These are phyloP conservation scores for Xestia c-nigrum DNA, from an alignment of 2,888 invertebrate species.

Conservation along the genomic window DNA sequence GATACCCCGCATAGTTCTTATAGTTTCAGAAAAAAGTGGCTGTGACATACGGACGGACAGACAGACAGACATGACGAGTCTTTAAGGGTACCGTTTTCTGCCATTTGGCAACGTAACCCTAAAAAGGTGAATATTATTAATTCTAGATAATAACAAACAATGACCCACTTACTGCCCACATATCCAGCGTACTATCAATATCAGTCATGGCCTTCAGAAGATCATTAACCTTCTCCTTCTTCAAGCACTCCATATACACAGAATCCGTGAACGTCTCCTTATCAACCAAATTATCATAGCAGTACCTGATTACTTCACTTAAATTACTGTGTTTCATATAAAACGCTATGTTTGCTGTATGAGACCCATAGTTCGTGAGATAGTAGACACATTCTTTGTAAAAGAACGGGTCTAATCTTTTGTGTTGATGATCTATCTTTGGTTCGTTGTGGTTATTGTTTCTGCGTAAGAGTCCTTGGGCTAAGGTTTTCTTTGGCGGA, in stretches of 20 bases:
- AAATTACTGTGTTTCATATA: slow-evolving; percentile 93
- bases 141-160: not conserved
- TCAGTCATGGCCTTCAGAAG: slow-evolving; percentile 92
- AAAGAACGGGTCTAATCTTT: slow-evolving; percentile 89
- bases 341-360: slow-evolving; percentile 93
- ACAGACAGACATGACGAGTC: too few relatives aligned
- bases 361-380: slow-evolving; percentile 94
- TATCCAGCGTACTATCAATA: slow-evolving; percentile 92
- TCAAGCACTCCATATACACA: slow-evolving; percentile 93
- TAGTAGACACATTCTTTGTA: slow-evolving; percentile 96
- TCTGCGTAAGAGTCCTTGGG: slow-evolving; percentile 85
- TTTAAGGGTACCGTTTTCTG: too few relatives aligned
- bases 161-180: slow-evolving; percentile 91
- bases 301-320: slow-evolving; percentile 92
- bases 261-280: slow-evolving; percentile 93
- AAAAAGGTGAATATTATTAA: too few relatives aligned
- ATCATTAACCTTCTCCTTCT: slow-evolving; percentile 91
- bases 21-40: too few relatives aligned
- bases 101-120: too few relatives aligned
- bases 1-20: too few relatives aligned
- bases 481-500: slow-evolving; percentile 82
- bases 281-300: slow-evolving; percentile 92
- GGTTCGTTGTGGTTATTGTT: slow-evolving; percentile 81
- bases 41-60: too few relatives aligned
- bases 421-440: slow-evolving; percentile 79